Evolutionary conservation across 2,113 vertebrate species (phyloP), one percentile per base, ranked within the genome.

Genomic region (Xiphophorus maculatus): DNA sequence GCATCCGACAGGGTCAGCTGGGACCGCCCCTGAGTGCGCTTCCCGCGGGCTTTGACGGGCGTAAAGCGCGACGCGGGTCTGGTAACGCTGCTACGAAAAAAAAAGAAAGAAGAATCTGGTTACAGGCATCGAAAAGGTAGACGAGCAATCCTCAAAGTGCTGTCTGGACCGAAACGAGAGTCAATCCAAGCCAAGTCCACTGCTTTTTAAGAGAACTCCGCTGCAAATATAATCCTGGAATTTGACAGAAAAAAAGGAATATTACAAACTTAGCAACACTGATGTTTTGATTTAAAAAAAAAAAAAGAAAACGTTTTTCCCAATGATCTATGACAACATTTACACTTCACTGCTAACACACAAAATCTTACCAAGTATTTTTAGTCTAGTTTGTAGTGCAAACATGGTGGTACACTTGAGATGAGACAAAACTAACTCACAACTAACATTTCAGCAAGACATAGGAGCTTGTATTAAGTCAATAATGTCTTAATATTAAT

Each of bases 1-100:
- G 71, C 35, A 37, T 71, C 61, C 66, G 80, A 42, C 75, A 54
- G 6, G 71, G 12, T 60, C 40, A 30, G 25, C 22, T n/a, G 51
- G 25, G 51, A 54, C 25, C 8, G 51, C 9, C 51, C 51, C 10
- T 28, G 3, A 25, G 51, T 19, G 4, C 15, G 42, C 14, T 3
- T 44, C 42, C 42, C 42, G 2, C 51, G 7, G 51, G 5, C 1
- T 51, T 54, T 4, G 4, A 44, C 3, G 42, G 3, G 40, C 15
- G 42, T 44, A 8, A 35, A 25, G 14, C 6, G 8, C 9, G 51
- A 19, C 44, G 17, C 17, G 44, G 17, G 44, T 48, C 5, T 19
- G 48, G 7, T 9, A 25, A 7, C 17, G 17, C 22, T 54, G 48
- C 48, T 0, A 6, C 6, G 7, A 12, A 37, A 35, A 35, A 35